A percentile compares a stretch with the other conserved stretches of the same genome.
Conservation (phyloP, 2,113 vertebrate species). For the Oophaga pumilio region DNA sequence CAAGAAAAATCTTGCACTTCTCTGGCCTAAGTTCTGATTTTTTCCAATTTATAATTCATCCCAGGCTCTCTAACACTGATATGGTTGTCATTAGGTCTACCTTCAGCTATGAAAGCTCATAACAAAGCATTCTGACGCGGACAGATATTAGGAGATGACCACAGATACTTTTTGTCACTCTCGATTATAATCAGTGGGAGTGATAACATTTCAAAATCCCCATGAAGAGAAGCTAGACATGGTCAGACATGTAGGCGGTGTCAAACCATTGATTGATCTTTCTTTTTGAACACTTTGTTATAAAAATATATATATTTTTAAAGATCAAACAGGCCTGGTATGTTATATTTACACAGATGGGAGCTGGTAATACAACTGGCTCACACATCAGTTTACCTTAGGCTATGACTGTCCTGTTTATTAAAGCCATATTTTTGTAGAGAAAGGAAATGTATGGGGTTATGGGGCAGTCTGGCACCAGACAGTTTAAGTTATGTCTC, state of each 20-base stretch:
- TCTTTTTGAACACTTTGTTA: background rate
- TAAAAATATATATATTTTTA: background rate
- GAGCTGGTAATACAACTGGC: background rate
- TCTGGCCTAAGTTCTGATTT: too few relatives aligned
- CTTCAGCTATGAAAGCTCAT: too few relatives aligned
- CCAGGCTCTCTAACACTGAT: too few relatives aligned
- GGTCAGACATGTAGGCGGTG: background rate
- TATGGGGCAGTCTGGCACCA: background rate
- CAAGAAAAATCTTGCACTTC: too few relatives aligned
- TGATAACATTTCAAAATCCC: too few relatives aligned
- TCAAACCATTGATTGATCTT: background rate
- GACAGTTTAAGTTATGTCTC: background rate
- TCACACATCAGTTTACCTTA: background rate
- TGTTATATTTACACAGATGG: background rate
- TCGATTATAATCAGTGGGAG: too few relatives aligned
- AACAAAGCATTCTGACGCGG: too few relatives aligned
- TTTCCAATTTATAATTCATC: too few relatives aligned
- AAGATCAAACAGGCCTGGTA: background rate
- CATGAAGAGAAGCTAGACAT: background rate
- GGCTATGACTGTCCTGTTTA: background rate
- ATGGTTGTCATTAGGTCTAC: too few relatives aligned
- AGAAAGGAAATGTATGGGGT: background rate
- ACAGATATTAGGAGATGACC: too few relatives aligned
- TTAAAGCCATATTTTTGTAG: background rate
- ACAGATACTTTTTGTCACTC: too few relatives aligned